Evolutionary conservation across 92 coral and sea anemone species (phyloP).

Genomic region (Porites lobata): DNA sequence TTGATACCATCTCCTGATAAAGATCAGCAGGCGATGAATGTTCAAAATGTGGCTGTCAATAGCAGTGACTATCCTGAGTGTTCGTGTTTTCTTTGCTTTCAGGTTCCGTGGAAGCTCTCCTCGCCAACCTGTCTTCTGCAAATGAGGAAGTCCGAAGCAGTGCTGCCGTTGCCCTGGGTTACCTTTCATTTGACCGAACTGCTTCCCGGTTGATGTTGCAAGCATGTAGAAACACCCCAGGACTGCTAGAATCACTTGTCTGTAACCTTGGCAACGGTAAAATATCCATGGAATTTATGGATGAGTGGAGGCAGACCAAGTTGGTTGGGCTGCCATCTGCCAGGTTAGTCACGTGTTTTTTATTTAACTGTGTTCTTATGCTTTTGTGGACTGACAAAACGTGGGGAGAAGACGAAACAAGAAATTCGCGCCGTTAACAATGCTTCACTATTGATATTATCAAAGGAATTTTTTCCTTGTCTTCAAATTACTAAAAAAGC

Average conservation of each 20-base stretch:
- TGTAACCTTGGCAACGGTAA: conserved; percentile 95
- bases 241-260: conserved; percentile 81
- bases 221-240: conserved; percentile 97
- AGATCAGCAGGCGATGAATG: too few relatives aligned
- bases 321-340: conserved; percentile 93
- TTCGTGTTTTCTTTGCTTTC: not conserved
- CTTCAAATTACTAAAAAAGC: too few relatives aligned
- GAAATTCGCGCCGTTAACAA: too few relatives aligned
- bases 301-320: conserved; percentile 92
- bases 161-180: conserved; percentile 98
- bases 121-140: conserved; percentile 78
- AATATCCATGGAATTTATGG: conserved; percentile 95
- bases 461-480: too few relatives aligned
- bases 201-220: conserved; percentile 96
- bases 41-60: too few relatives aligned
- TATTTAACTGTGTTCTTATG: not conserved
- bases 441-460: too few relatives aligned
- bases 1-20: too few relatives aligned
- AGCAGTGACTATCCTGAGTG: too few relatives aligned
- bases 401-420: too few relatives aligned
- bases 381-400: too few relatives aligned
- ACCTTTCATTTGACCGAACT: conserved; percentile 94
- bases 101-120: conserved; percentile 93
- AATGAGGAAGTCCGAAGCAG: conserved; percentile 97
- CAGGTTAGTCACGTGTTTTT: conserved; percentile 64